phyloP scores from a whole-genome alignment of 1,140 invertebrate genomes.

The Tribolium castaneum region DNA sequence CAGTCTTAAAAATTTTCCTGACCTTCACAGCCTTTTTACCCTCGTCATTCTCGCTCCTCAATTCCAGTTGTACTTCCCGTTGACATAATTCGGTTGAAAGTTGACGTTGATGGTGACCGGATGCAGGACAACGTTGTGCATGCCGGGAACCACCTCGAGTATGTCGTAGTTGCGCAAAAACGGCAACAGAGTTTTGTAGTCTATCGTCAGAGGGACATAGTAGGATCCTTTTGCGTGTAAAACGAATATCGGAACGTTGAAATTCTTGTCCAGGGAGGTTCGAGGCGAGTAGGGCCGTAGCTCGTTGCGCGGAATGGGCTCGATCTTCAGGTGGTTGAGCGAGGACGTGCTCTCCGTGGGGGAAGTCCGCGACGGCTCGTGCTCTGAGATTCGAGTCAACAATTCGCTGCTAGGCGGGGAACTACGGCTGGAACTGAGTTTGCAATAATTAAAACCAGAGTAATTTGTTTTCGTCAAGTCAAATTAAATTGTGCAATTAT shows the following conservation, averaged over 20 bases:
- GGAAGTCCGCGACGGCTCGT: conserved; percentile 38
- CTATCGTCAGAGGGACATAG: conserved; percentile 91
- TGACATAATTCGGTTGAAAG: conserved; percentile 66
- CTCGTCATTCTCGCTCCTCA: conserved; percentile 14
- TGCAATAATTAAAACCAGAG: background rate
- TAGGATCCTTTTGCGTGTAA: conserved; percentile 88
- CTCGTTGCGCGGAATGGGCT: conserved; percentile 41
- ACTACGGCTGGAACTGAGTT: conserved; percentile 58
- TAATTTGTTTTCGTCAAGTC: background rate
- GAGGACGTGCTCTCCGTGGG: conserved; percentile 47
- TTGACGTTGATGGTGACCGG: conserved; percentile 93
- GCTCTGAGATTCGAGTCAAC: conserved; percentile 57
- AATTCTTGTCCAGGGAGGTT: conserved; percentile 61
- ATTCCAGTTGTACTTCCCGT: conserved; percentile 47
- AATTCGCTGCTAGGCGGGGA: conserved; percentile 59
- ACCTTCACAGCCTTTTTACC: conserved; percentile 55
- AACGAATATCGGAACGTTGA: conserved; percentile 80
- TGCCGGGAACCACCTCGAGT: conserved; percentile 68
- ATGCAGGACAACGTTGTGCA: conserved; percentile 79
- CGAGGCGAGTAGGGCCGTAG: conserved; percentile 50
- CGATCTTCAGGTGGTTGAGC: conserved; percentile 42
- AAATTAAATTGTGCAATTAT: no score
- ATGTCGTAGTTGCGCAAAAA: conserved; percentile 73
- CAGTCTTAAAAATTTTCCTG: conserved; percentile 56
- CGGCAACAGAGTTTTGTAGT: conserved; percentile 78